Percentiles rank a stretch among this genome's conserved stretches.
phyloP scores from a whole-genome alignment of 2,888 invertebrate genomes.

The Eristalis arbustorum region DNA sequence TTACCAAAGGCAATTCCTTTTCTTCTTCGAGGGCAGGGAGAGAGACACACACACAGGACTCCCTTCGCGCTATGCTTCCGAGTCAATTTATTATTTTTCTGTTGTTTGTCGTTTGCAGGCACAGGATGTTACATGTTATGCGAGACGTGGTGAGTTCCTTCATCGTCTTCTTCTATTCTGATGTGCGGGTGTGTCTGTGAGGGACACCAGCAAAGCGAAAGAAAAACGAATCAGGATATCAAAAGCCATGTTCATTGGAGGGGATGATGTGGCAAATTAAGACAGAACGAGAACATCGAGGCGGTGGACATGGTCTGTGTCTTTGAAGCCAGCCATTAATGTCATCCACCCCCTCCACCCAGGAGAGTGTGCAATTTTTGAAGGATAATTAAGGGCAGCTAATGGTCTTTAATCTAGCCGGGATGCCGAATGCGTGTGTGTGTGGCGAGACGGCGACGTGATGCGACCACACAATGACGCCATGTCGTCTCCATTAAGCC shows the following conservation, averaged over 20 bases:
- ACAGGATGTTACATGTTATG: constrained; percentile 59
- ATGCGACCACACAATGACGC: background rate
- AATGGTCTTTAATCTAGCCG: constrained; percentile 35
- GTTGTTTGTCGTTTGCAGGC: constrained; percentile 62
- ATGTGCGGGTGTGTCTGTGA: background rate
- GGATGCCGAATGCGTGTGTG: background rate
- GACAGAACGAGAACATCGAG: constrained; percentile 19
- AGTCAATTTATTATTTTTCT: constrained; percentile 67
- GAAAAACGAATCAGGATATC: constrained; percentile 33
- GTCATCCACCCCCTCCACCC: background rate
- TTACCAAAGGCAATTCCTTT: constrained; percentile 55
- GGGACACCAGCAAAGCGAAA: background rate
- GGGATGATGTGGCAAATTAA: constrained; percentile 66
- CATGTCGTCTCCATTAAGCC: no score
- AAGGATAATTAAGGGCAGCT: constrained; percentile 34
- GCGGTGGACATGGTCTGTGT: background rate
- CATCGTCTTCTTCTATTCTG: background rate
- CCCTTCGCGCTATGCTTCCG: constrained; percentile 32
- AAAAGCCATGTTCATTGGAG: constrained; percentile 59
- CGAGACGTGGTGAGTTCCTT: constrained; percentile 6
- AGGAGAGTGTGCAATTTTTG: background rate
- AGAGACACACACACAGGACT: constrained; percentile 2
- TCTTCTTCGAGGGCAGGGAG: background rate
- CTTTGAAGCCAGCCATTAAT: background rate
- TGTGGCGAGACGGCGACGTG: background rate